Conservation (phyloP, 2,113 vertebrate species). For the Bagarius yarrelli region DNA sequence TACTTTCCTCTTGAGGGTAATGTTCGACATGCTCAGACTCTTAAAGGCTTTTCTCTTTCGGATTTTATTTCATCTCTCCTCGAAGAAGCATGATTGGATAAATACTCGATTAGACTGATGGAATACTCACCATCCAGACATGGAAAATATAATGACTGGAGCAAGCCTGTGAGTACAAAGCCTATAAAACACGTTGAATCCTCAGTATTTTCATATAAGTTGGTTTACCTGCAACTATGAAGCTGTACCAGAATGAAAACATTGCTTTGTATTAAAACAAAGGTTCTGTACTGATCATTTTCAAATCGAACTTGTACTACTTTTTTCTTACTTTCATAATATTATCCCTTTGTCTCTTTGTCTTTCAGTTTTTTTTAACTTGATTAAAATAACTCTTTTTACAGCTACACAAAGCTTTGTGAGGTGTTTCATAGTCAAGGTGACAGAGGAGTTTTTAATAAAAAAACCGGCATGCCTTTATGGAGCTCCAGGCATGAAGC, state of each 20-base stretch:
- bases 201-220: background rate
- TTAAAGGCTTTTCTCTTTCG: slow-evolving; percentile 4
- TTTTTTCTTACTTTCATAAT: background rate
- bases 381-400: slow-evolving; percentile 1
- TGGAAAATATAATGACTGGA: slow-evolving; percentile 6
- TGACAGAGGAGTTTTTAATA: background rate
- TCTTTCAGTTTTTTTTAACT: background rate
- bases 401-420: slow-evolving; percentile 12
- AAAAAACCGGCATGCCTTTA: slow-evolving; percentile 6
- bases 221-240: background rate
- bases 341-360: background rate
- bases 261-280: no score
- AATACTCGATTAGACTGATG: background rate
- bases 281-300: no score
- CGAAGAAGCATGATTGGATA: slow-evolving; percentile 30
- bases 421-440: background rate
- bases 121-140: background rate
- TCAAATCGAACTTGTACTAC: no score
- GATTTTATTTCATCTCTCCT: slow-evolving; percentile 18
- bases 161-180: slow-evolving; percentile 34
- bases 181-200: background rate
- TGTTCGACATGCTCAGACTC: slow-evolving; percentile 8
- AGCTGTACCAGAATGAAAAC: background rate
- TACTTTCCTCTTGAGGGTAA: slow-evolving; percentile 27
- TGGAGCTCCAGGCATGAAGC: slow-evolving; percentile 40